Percentiles rank a stretch among this genome's conserved stretches.
Conservation (phyloP, 2,888 invertebrate species). For the Ametastegia equiseti region DNA sequence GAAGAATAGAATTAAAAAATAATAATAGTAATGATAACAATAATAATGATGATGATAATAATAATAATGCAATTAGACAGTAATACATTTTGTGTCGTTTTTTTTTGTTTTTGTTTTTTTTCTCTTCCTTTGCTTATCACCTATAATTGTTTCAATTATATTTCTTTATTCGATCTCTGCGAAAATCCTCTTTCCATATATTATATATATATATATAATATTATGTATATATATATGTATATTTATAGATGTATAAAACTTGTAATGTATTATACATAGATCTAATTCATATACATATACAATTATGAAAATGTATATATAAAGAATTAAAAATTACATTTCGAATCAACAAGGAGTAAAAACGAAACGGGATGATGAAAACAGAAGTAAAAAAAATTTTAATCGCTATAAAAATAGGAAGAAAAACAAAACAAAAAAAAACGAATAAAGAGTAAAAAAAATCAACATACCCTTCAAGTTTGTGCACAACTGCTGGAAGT, state of each 20-base stretch:
- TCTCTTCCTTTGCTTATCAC: too few relatives aligned
- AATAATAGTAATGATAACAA: too few relatives aligned
- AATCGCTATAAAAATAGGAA: too few relatives aligned
- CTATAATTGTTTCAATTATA: neutral
- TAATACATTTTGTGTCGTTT: neutral
- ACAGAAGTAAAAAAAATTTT: too few relatives aligned
- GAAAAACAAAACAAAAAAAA: neutral
- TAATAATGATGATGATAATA: too few relatives aligned
- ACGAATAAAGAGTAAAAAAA: neutral
- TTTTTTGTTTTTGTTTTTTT: neutral
- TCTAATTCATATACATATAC: neutral
- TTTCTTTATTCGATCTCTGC: neutral
- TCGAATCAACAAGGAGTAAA: neutral
- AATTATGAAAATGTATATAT: neutral
- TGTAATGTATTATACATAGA: too few relatives aligned
- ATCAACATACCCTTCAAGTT: neutral
- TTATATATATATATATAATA: neutral
- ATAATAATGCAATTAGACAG: neutral
- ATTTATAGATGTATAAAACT: slow-evolving; percentile 12
- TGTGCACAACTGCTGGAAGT: slow-evolving; percentile 68
- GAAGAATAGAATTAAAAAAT: neutral
- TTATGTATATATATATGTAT: neutral
- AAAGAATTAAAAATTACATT: slow-evolving; percentile 13
- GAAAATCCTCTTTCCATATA: slow-evolving; percentile 26
- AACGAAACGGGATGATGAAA: neutral